These are phyloP conservation scores for Halocaridina rubra DNA, from an alignment of 2,888 invertebrate genomes.

Conservation along the genomic window DNA sequence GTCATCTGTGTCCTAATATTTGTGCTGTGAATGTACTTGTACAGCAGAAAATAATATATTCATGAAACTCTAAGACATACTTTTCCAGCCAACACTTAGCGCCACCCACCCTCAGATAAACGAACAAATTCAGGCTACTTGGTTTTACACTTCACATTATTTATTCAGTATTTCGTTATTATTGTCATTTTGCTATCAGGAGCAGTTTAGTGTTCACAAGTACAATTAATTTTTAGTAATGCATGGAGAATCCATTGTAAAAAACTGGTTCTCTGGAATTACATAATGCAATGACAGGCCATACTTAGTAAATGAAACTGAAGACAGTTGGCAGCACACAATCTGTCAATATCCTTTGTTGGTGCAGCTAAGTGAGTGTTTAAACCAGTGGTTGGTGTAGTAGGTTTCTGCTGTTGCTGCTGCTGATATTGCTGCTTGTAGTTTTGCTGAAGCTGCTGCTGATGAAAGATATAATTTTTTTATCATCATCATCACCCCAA, in stretches of 20 bases:
- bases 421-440: constrained; percentile 48
- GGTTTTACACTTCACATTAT: too few species aligned
- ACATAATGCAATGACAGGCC: too few species aligned
- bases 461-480: constrained; percentile 5
- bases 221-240: too few species aligned
- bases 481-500: constrained; percentile 25
- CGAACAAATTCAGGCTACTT: constrained; percentile 36
- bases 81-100: constrained; percentile 41
- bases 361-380: constrained; percentile 49
- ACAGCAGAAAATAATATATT: constrained; percentile 45
- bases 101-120: constrained; percentile 60
- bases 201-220: too few species aligned
- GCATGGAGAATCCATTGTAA: too few species aligned
- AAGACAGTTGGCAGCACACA: constrained; percentile 43
- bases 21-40: constrained; percentile 45
- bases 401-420: constrained; percentile 36
- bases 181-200: too few species aligned
- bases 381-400: constrained; percentile 50
- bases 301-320: too few species aligned
- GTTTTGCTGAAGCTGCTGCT: constrained; percentile 55
- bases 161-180: too few species aligned
- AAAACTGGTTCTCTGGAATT: too few species aligned
- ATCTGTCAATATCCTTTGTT: constrained; percentile 53
- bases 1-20: constrained; percentile 49
- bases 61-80: constrained; percentile 21